Evolutionary conservation across 2,888 invertebrate species (phyloP), one percentile per base, ranked within the genome.

Genomic region (Melinaea marsaeus): DNA sequence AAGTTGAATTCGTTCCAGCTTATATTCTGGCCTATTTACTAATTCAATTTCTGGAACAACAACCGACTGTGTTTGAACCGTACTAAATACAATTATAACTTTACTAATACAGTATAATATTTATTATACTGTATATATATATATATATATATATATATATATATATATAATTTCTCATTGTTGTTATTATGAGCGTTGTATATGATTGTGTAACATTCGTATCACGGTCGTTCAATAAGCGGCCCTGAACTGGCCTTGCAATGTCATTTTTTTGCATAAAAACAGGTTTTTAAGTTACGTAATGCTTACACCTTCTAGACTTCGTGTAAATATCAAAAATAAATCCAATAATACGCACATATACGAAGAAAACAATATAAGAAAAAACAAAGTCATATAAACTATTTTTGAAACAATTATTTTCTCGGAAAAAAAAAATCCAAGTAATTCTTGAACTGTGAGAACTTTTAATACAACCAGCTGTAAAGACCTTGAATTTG

Each of bases 401-500:
- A 55, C 45, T 13, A n/a, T 34, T 55, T 33, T n/a, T 55, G 13
- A n/a, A 54, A 0, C 58, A 47, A 48, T n/a, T 13, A 13, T 9
- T 51, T 47, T 22, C 13, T 56, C 7, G 34, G 55, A 48, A 62
- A 54, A 57, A 13, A 34, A 56, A 13, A 46, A 34, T 3, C 11
- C 22, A 55, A 55, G 42, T 54, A 22, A 35, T 22, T 56, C 42
- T 46, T 4, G 33, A 33, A 3, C 35, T 47, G 46, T 56, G 47
- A 13, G 58, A 64, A 61, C 62, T 61, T 55, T 47, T 4, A 9
- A 51, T 11, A 22, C 13, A 57, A 51, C 58, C 58, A 60, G 13
- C 61, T 57, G 61, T 37, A 51, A 48, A 57, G 65, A 55, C 68
- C 70, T 68, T 71, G 69, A 69, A 61, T 64, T 61, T 60, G 64